phyloP scores from a whole-genome alignment of 2,797 vertebrate species.

The Petrocephalus sullivani region DNA sequence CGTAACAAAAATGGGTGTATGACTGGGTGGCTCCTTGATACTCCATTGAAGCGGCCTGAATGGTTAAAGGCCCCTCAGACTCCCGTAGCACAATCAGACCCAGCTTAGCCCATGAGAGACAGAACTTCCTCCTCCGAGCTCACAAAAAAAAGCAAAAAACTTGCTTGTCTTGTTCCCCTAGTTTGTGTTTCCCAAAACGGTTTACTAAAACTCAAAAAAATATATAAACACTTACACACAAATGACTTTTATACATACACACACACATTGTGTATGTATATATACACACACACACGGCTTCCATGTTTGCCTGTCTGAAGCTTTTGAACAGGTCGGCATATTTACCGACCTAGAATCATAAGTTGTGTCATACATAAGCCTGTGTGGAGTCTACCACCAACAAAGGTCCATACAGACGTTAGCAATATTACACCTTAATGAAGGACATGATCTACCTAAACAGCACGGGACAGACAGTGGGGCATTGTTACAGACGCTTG shows the following conservation, averaged over 20 bases:
- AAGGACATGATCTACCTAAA: neutral
- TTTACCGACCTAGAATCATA: neutral
- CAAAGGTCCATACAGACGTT: neutral
- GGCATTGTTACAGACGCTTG: neutral
- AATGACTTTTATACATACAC: too few relatives aligned
- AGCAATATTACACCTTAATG: neutral
- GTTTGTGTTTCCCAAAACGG: neutral
- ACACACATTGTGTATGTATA: neutral
- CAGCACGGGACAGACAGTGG: neutral
- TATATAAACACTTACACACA: neutral
- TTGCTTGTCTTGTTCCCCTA: neutral
- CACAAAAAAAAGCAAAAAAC: neutral
- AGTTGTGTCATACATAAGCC: neutral
- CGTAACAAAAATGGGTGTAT: neutral
- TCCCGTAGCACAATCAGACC: neutral
- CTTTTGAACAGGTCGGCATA: neutral
- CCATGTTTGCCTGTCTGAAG: neutral
- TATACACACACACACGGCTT: too few relatives aligned
- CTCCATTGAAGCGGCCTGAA: neutral
- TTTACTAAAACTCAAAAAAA: neutral
- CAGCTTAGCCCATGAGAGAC: too few relatives aligned
- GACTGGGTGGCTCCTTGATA: neutral
- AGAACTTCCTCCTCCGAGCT: neutral
- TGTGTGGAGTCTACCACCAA: neutral
- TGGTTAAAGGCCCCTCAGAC: neutral